Percentiles rank a stretch among this genome's conserved stretches.
Conservation (phyloP, 1,140 invertebrate genomes). For the Trachymyrmex cornetzi region DNA sequence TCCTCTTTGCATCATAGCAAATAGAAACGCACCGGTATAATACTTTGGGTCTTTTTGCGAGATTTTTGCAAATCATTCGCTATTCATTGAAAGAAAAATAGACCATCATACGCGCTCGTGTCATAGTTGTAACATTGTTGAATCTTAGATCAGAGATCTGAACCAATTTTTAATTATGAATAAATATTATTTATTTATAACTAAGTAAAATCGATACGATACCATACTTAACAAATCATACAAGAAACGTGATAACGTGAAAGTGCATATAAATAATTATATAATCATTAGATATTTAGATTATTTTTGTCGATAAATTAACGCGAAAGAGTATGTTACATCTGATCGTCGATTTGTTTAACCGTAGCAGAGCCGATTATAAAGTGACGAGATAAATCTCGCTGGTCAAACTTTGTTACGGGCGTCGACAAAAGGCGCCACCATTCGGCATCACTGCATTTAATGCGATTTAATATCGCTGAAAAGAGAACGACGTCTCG, state of each 20-base stretch:
- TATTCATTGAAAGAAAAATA: constrained; percentile 19
- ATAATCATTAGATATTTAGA: not conserved
- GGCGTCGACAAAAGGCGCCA: constrained; percentile 38
- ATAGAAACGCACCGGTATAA: not conserved
- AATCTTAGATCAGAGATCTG: not conserved
- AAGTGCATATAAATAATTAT: not conserved
- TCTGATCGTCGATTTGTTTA: not conserved
- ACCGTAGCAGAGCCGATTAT: not conserved
- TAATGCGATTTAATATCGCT: constrained; percentile 66
- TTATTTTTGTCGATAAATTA: not conserved
- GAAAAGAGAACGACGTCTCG: constrained; percentile 59
- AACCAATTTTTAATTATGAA: too few species aligned
- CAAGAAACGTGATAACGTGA: not conserved
- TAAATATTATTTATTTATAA: too few species aligned
- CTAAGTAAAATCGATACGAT: not conserved
- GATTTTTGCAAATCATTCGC: constrained; percentile 10
- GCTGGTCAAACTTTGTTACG: not conserved
- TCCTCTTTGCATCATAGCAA: not conserved
- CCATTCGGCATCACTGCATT: constrained; percentile 34
- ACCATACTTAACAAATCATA: not conserved
- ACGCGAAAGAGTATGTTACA: not conserved
- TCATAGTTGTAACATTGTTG: not conserved
- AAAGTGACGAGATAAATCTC: not conserved
- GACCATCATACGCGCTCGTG: not conserved
- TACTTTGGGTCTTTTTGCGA: not conserved